These are phyloP conservation scores for Buathra laborator DNA, from an alignment of 2,888 invertebrate genomes.

Conservation along the genomic window DNA sequence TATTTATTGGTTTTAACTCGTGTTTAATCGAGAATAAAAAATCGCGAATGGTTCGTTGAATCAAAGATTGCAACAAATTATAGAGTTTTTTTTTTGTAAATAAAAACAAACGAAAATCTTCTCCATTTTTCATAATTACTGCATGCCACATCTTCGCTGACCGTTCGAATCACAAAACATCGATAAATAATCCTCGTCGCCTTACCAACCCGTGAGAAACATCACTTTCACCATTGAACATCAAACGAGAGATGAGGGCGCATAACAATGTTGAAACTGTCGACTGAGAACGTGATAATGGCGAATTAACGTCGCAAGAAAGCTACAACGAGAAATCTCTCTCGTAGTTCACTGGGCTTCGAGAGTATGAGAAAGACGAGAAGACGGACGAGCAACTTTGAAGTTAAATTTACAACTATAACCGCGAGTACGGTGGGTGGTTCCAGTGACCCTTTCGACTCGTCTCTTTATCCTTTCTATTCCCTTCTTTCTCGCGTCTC, in stretches of 20 bases:
- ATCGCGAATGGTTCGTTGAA: no score
- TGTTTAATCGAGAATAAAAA: no score
- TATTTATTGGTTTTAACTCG: not conserved
- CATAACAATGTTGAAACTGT: conserved; percentile 9
- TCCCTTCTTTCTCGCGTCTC: conserved; percentile 23
- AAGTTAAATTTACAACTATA: conserved; percentile 66
- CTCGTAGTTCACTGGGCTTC: not conserved
- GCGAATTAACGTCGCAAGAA: conserved; percentile 64
- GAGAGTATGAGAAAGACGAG: conserved; percentile 44
- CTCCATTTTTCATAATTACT: not conserved
- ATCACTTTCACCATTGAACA: conserved; percentile 4
- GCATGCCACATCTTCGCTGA: not conserved
- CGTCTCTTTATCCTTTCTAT: conserved; percentile 46
- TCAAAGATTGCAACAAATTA: no score
- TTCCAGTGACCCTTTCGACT: conserved; percentile 67
- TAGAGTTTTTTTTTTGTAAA: no score
- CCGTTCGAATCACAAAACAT: not conserved
- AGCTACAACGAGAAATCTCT: conserved; percentile 29
- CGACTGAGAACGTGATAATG: conserved; percentile 59
- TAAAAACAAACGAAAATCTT: not conserved
- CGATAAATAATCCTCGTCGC: not conserved
- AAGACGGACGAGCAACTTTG: conserved; percentile 64
- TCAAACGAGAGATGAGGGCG: not conserved
- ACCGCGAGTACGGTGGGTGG: conserved; percentile 66
- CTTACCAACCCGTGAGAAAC: conserved; percentile 3